These are phyloP conservation scores for Panulirus ornatus DNA, from an alignment of 1,140 invertebrate genomes.

Conservation along the genomic window DNA sequence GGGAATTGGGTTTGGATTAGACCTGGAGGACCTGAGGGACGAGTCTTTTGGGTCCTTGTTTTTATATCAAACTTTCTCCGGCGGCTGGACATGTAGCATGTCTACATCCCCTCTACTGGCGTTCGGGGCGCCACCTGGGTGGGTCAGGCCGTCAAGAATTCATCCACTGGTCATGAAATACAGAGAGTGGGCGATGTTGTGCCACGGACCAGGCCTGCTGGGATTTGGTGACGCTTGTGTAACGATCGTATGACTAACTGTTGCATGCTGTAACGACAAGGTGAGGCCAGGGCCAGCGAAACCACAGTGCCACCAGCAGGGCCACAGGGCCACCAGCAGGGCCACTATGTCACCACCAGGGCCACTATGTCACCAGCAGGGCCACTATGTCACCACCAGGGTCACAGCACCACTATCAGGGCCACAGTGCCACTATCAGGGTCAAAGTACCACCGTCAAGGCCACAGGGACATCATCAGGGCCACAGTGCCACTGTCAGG, in stretches of 20 bases:
- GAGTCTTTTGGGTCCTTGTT: too few species aligned
- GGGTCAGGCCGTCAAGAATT: conserved; percentile 32
- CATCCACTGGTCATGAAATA: conserved; percentile 42
- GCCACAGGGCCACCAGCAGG: not conserved
- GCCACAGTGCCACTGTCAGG: not conserved
- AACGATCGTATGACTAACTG: too few species aligned
- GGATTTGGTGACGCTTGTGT: conserved; percentile 23
- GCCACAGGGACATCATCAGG: not conserved
- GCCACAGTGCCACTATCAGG: not conserved
- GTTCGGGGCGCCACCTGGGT: not conserved
- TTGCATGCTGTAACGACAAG: conserved; percentile 39
- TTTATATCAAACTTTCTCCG: too few species aligned
- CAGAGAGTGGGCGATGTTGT: conserved; percentile 33
- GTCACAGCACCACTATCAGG: not conserved
- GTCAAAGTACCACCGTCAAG: not conserved
- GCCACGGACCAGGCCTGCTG: not conserved
- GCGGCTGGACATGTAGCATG: not conserved
- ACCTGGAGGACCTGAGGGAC: too few species aligned
- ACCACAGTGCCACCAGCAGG: conserved; percentile 1
- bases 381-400: not conserved
- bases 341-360: not conserved
- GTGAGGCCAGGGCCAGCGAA: not conserved
- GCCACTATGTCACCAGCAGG: not conserved
- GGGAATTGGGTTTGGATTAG: too few species aligned
- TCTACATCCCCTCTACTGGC: not conserved